phyloP scores from a whole-genome alignment of 2,888 invertebrate genomes.

The Apamea monoglypha region DNA sequence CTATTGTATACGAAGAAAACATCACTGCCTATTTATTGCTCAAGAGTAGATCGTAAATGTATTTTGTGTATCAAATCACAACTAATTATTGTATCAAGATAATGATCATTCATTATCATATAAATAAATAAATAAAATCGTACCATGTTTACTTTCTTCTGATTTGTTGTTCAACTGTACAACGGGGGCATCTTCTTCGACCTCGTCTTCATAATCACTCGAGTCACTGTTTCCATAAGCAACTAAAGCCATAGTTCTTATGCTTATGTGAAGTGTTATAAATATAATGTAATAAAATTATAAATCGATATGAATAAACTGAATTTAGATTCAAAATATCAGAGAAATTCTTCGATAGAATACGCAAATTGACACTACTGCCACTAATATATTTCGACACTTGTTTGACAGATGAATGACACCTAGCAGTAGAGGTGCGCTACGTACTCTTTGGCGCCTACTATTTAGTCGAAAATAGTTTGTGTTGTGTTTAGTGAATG shows the following conservation, averaged over 20 bases:
- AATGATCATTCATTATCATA: too few relatives aligned
- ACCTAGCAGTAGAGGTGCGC: neutral
- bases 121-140: neutral
- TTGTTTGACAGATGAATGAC: neutral
- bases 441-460: too few relatives aligned
- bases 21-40: neutral
- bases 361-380: neutral
- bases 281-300: neutral
- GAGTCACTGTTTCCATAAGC: constrained; percentile 91
- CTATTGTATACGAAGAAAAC: neutral
- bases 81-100: neutral
- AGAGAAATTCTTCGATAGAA: fast-evolving
- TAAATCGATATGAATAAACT: neutral
- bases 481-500: neutral
- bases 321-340: neutral
- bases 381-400: neutral
- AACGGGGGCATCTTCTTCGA: constrained; percentile 68
- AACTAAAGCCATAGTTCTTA: constrained; percentile 90
- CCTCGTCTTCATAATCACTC: constrained; percentile 83
- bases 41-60: neutral
- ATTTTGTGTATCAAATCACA: neutral
- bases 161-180: constrained; percentile 71
- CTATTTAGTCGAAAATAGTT: neutral
- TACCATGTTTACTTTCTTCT: constrained; percentile 65
- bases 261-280: neutral